These are phyloP conservation scores for Paratilapia polleni DNA, from an alignment of 2,113 vertebrate genomes.

Conservation along the genomic window DNA sequence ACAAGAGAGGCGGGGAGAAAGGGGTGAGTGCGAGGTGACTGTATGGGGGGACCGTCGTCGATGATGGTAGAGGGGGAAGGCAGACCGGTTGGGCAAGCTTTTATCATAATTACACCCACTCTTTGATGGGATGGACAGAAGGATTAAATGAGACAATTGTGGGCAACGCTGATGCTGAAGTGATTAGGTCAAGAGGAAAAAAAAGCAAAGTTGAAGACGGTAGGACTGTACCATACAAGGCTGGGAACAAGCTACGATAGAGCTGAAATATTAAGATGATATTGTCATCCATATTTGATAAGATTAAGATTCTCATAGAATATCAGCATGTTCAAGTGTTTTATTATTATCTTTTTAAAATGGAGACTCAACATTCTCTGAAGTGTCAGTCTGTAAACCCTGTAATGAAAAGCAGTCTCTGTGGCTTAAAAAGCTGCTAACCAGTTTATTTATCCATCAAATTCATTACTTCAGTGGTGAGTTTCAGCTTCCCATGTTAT, in stretches of 20 bases:
- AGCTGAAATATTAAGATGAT: neutral
- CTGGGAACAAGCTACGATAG: neutral
- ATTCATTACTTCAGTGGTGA: neutral
- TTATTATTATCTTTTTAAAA: neutral
- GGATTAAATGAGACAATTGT: slow-evolving; percentile 27
- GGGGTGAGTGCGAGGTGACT: slow-evolving; percentile 31
- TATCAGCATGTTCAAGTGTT: neutral
- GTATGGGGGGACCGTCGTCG: neutral
- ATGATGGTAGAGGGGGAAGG: slow-evolving; percentile 11
- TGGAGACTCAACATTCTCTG: neutral
- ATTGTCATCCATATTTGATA: neutral
- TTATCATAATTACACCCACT: slow-evolving; percentile 71
- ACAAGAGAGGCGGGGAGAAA: slow-evolving; percentile 26
- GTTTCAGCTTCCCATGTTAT: neutral
- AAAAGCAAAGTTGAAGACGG: slow-evolving; percentile 45
- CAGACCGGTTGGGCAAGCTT: slow-evolving; percentile 70
- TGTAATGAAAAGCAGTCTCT: neutral
- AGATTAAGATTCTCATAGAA: neutral
- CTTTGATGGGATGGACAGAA: slow-evolving; percentile 32
- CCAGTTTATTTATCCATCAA: neutral
- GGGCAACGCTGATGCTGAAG: slow-evolving; percentile 11
- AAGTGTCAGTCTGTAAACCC: neutral
- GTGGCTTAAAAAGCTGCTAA: neutral
- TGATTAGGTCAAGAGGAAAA: slow-evolving; percentile 41
- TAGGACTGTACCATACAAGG: neutral